phyloP scores from a whole-genome alignment of 1,140 invertebrate genomes.

The Berghia stephanieae region DNA sequence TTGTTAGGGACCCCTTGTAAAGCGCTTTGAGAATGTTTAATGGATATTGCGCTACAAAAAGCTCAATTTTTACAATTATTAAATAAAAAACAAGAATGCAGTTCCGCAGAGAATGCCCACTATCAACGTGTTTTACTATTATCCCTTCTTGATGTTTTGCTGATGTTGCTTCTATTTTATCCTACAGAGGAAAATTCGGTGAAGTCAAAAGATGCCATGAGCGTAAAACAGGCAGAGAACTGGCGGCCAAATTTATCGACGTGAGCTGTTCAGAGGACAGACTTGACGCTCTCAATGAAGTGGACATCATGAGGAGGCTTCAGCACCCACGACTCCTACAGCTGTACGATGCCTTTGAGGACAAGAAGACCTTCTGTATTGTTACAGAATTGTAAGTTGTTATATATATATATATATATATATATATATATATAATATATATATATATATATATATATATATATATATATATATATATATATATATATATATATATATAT shows the following conservation, averaged over 20 bases:
- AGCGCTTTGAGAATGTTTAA: too few relatives aligned
- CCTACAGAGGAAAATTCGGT: slow-evolving; percentile 94
- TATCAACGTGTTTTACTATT: background rate
- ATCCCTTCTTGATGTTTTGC: too few relatives aligned
- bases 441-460: background rate
- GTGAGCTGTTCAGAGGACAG: slow-evolving; percentile 83
- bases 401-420: background rate
- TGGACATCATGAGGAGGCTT: slow-evolving; percentile 93
- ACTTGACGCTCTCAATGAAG: slow-evolving; percentile 90
- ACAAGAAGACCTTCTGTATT: slow-evolving; percentile 90
- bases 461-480: too few relatives aligned
- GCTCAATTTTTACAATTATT: too few relatives aligned
- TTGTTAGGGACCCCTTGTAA: too few relatives aligned
- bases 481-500: too few relatives aligned
- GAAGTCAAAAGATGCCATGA: slow-evolving; percentile 93
- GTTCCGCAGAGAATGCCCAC: background rate
- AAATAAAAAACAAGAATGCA: background rate
- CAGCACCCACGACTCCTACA: slow-evolving; percentile 94
- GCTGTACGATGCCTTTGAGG: slow-evolving; percentile 94
- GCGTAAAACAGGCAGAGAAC: slow-evolving; percentile 78
- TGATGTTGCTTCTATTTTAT: background rate
- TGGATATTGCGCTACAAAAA: too few relatives aligned
- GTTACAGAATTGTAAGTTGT: slow-evolving; percentile 93
- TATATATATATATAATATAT: background rate
- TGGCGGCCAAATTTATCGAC: slow-evolving; percentile 94